phyloP scores from a whole-genome alignment of 53 echinoderm and acorn worm species.

The Echinarachnius parma region DNA sequence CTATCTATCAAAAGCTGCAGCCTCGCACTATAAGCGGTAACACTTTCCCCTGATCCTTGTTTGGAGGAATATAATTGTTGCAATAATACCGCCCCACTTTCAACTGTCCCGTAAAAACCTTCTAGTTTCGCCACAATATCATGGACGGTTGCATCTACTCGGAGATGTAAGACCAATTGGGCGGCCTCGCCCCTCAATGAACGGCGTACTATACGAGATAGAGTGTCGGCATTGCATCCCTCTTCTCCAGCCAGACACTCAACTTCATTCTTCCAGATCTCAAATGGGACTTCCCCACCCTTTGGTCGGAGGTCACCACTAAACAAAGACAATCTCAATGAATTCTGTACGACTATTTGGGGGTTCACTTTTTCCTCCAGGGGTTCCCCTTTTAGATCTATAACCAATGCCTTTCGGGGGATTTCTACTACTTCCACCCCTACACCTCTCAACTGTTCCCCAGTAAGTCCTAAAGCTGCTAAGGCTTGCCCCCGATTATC shows the following conservation, averaged over 20 bases:
- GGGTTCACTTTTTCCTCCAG: too few relatives aligned
- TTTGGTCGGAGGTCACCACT: slow-evolving; percentile 35
- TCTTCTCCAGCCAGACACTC: slow-evolving; percentile 16
- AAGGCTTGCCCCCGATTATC: too few relatives aligned
- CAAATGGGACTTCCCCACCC: slow-evolving; percentile 38
- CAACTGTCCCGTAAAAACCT: slow-evolving; percentile 44
- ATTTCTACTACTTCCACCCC: too few relatives aligned
- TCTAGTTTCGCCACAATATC: slow-evolving; percentile 34
- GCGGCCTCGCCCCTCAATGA: slow-evolving; percentile 39
- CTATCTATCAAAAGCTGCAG: slow-evolving; percentile 23
- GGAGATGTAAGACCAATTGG: slow-evolving; percentile 26
- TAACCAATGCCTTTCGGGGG: too few relatives aligned
- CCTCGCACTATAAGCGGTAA: too few relatives aligned
- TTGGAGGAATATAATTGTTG: slow-evolving; percentile 42
- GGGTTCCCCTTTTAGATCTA: too few relatives aligned
- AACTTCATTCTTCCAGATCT: slow-evolving; percentile 38
- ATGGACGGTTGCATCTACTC: slow-evolving; percentile 5
- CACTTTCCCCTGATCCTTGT: too few relatives aligned
- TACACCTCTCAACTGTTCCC: too few relatives aligned
- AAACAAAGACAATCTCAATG: slow-evolving; percentile 16
- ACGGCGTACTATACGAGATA: slow-evolving; percentile 17
- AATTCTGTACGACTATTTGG: too few relatives aligned
- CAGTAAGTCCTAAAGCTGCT: too few relatives aligned
- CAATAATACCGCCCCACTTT: slow-evolving; percentile 33
- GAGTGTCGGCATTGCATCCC: neutral